Evolutionary conservation across 2,888 invertebrate species (phyloP), one percentile per base, ranked within the genome.

Genomic region (Eudemis profundana): DNA sequence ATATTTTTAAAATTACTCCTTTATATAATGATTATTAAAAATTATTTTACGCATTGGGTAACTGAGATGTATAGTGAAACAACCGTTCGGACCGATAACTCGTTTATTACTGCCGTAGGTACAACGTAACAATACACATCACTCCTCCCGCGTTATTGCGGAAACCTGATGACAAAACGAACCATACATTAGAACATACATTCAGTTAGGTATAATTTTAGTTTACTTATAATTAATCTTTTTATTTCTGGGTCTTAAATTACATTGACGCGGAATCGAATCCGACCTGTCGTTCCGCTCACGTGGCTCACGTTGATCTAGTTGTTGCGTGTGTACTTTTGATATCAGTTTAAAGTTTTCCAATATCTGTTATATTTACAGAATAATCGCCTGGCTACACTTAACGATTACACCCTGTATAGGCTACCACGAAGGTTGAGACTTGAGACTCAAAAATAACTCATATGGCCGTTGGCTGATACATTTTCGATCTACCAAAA

Each of bases 11-110:
- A n/a, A n/a, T n/a, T n/a, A n/a, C n/a, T n/a, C n/a, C n/a, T n/a
- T n/a, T n/a, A n/a, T n/a, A n/a, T n/a, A n/a, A n/a, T n/a, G n/a
- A n/a, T n/a, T n/a, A n/a, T n/a, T n/a, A n/a, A n/a, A n/a, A n/a
- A n/a, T n/a, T n/a, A n/a, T n/a, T n/a, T n/a, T n/a, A n/a, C n/a
- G n/a, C n/a, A n/a, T n/a, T n/a, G n/a, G n/a, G n/a, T n/a, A n/a
- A n/a, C n/a, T 47, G 47, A 47, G 21, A 23, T 47, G 14, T 42
- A 4, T 10, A 50, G 12, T 50, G 29, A 50, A 33, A 50, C 50
- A 50, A 29, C 50, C 50, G 50, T 33, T 50, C 50, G 50, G 50
- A 50, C 50, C 27, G 10, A 29, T 50, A 33, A 50, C 29, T 29
- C 4, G 50, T 50, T 50, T 50, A 50, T 50, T 50, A 50, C 50